These are phyloP conservation scores for Noctilio leporinus DNA, from an alignment of 2,113 vertebrate genomes.

Conservation along the genomic window DNA sequence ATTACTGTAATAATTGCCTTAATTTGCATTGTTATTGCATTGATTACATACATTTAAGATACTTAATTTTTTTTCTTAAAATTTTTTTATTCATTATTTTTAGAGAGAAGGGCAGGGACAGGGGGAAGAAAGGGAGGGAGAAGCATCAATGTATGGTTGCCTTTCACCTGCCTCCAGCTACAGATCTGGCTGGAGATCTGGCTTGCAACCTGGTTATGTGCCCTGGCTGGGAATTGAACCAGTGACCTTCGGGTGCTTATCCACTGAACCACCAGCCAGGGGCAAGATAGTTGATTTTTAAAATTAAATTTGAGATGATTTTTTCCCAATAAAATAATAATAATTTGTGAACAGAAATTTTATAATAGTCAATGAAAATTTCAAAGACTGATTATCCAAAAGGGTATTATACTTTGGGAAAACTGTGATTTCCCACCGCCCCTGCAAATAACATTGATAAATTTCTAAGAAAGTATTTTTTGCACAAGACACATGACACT, in stretches of 20 bases:
- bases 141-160: too few relatives aligned
- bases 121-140: too few relatives aligned
- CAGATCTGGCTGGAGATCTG: too few relatives aligned
- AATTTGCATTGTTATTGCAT: conserved; percentile 25
- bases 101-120: too few relatives aligned
- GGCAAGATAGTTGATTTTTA: too few relatives aligned
- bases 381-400: neutral
- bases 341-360: conserved; percentile 27
- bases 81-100: too few relatives aligned
- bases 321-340: conserved; percentile 25
- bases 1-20: conserved; percentile 13
- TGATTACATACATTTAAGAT: conserved; percentile 18
- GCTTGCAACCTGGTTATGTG: too few relatives aligned
- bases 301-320: conserved; percentile 44
- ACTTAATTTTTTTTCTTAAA: too few relatives aligned
- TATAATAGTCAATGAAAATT: neutral
- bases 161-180: too few relatives aligned
- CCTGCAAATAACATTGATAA: neutral
- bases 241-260: too few relatives aligned
- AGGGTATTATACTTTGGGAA: conserved; percentile 7
- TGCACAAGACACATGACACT: neutral
- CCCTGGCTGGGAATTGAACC: too few relatives aligned
- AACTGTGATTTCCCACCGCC: neutral
- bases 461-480: conserved; percentile 29
- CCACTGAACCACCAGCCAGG: too few relatives aligned